phyloP scores from a whole-genome alignment of 1,140 invertebrate species.

The Paraescarpia echinospica region DNA sequence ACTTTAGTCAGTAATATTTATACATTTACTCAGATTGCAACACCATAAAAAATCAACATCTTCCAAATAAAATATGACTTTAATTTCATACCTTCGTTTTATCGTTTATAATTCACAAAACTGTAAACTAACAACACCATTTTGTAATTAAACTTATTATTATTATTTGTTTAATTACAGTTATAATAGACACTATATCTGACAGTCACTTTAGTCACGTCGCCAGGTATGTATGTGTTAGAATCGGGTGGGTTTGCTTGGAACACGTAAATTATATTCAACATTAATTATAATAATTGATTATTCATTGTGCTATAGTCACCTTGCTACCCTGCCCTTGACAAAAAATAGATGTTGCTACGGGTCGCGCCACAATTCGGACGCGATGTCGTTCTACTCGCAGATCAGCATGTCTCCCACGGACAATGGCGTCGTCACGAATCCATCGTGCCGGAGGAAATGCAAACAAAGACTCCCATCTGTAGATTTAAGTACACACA shows the following conservation, averaged over 20 bases:
- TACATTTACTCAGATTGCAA: not conserved
- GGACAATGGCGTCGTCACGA: not conserved
- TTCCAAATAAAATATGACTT: not conserved
- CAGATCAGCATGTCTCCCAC: not conserved
- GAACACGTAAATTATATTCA: not conserved
- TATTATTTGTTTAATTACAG: not conserved
- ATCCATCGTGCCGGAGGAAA: not conserved
- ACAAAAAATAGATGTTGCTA: not conserved
- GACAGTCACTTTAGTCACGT: not conserved
- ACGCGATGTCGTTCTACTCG: not conserved
- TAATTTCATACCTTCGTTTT: not conserved
- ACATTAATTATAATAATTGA: not conserved
- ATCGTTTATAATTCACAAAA: not conserved
- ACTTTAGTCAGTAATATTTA: too few species aligned
- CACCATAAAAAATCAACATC: not conserved
- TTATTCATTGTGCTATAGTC: not conserved
- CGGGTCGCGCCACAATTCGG: not conserved
- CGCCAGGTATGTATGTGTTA: not conserved
- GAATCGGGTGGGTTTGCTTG: not conserved
- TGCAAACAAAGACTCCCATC: not conserved
- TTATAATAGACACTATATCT: not conserved
- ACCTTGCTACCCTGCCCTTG: too few species aligned
- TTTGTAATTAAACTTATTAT: not conserved
- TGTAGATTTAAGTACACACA: constrained; percentile 6
- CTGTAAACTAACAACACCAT: not conserved